Base-by-base conservation (phyloP, 2,888 invertebrate genomes). In the Archips xylosteana region DNA sequence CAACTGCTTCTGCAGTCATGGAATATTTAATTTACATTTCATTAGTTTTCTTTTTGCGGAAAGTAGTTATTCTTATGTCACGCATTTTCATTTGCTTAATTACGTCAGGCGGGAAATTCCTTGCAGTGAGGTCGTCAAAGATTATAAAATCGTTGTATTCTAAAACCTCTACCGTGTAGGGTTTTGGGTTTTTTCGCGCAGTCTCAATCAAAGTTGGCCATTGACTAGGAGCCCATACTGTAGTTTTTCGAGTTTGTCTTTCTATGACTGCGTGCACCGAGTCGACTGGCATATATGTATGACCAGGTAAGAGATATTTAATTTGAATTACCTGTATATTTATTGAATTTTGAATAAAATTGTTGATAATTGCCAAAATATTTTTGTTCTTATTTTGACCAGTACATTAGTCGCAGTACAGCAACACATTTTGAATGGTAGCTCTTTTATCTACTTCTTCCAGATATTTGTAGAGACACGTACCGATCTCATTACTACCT, bases 201-300 rank as follows among this genome's bases (percentile, higher is more conserved):
- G 74, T 77, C 60, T 74, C 64, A 12, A 78, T 73, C 42, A 77
- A 74, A 54, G 76, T 77, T 32, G 75, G 73, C 80, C 81, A 82
- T 75, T 83, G 79, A 1, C 80, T 80, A 45, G 81, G 80, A 47
- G 76, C 77, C 78, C 78, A 79, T 47, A 81, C 76, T 64, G 75
- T 80, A 47, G 76, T 69, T 68, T 77, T 80, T 69, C 60, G 74
- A 10, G 77, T 76, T 73, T 71, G 71, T 51, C 77, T 70, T 66
- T 82, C 80, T 32, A 82, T 82, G n/a, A 77, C 75, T 63, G 79
- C 76, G 70, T 79, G 79, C 72, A 79, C 76, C 23, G 66, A 74
- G 71, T 82, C 82, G 2, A 83, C 82, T 9, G 83, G 81, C 84
- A 84, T 84, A 60, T 82, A 80, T 36, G 82, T 82, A 47, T 85